phyloP scores from a whole-genome alignment of 1,140 invertebrate species.

The Heliconius hewitsoni region DNA sequence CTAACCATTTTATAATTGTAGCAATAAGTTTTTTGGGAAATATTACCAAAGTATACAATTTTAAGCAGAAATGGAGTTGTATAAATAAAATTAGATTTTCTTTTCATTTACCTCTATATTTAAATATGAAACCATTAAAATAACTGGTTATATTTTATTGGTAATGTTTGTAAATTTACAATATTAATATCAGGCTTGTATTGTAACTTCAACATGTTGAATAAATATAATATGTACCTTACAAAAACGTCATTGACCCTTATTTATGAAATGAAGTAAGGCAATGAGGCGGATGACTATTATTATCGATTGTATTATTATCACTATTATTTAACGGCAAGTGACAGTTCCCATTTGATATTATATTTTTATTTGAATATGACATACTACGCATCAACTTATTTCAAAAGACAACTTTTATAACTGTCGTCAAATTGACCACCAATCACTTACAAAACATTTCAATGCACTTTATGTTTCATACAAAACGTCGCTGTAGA shows the following conservation, averaged over 20 bases:
- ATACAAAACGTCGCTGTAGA: not conserved
- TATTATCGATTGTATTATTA: not conserved
- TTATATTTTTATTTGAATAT: not conserved
- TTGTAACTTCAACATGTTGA: not conserved
- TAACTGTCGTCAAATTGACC: not conserved
- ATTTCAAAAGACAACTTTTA: not conserved
- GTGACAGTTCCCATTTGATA: not conserved
- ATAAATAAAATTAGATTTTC: not conserved
- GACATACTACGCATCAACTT: not conserved
- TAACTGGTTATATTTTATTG: not conserved
- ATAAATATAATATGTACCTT: not conserved
- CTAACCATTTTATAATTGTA: not conserved
- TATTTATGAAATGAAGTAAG: not conserved
- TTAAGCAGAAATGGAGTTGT: not conserved
- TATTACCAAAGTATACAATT: not conserved
- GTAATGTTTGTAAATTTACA: not conserved
- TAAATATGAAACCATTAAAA: slow-evolving; percentile 1
- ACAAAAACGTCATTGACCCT: not conserved
- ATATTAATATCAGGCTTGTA: not conserved
- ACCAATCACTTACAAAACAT: not conserved
- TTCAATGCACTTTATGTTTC: no score
- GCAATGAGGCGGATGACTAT: not conserved
- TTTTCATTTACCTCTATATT: not conserved
- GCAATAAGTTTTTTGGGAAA: not conserved
- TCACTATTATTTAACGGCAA: not conserved